These are phyloP conservation scores for Aphelenchoides fujianensis DNA, from an alignment of 1,140 invertebrate species.

Conservation along the genomic window DNA sequence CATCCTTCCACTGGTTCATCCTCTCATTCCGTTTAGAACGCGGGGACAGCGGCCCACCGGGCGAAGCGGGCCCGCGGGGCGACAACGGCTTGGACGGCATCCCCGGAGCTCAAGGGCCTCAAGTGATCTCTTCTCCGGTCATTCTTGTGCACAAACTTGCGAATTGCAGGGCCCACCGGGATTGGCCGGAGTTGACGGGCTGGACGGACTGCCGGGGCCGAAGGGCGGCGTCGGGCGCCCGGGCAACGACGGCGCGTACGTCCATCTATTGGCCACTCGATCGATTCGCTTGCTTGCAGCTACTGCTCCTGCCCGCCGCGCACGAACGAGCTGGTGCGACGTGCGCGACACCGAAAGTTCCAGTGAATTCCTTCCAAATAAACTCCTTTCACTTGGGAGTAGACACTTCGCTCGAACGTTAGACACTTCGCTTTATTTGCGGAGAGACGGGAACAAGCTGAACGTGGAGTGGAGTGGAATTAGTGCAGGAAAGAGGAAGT, in stretches of 20 bases:
- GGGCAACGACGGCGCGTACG: background rate
- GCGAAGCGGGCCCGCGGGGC: background rate
- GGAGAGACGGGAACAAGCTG: no score
- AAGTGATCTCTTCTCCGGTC: background rate
- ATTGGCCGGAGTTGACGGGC: background rate
- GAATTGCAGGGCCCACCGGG: no score
- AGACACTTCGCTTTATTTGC: no score
- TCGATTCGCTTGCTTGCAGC: no score
- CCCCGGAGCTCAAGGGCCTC: background rate
- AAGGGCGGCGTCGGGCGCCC: background rate
- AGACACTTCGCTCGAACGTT: no score
- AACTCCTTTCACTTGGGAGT: no score
- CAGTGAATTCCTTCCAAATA: no score
- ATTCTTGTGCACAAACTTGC: no score
- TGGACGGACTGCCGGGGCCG: background rate
- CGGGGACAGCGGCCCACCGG: background rate
- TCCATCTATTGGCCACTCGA: no score
- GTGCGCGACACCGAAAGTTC: background rate
- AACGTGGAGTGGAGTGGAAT: no score
- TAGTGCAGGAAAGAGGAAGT: no score
- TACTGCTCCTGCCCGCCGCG: background rate
- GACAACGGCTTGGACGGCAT: background rate
- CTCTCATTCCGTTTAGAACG: background rate
- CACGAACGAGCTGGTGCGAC: background rate
- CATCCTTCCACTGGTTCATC: slow-evolving; percentile 1